phyloP scores from a whole-genome alignment of 2,797 vertebrate species.

The Anguilla obscura region DNA sequence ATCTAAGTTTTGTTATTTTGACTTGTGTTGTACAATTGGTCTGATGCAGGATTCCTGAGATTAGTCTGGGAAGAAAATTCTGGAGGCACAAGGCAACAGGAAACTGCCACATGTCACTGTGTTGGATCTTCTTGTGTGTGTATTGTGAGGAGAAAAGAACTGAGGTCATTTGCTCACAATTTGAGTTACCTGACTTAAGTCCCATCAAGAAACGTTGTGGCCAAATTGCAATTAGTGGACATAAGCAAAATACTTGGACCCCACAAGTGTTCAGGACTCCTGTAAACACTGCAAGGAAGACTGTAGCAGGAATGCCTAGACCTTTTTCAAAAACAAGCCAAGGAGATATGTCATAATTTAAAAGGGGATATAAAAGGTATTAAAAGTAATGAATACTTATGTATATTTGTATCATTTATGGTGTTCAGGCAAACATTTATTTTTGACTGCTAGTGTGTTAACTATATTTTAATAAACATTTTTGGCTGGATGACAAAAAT shows the following conservation, averaged over 20 bases:
- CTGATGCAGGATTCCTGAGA: constrained; percentile 12
- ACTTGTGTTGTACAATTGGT: neutral
- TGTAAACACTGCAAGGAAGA: neutral
- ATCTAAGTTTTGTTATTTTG: neutral
- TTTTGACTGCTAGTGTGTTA: constrained; percentile 31
- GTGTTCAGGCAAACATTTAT: constrained; percentile 1
- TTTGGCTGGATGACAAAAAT: neutral
- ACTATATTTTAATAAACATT: constrained; percentile 26
- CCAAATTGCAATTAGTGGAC: neutral
- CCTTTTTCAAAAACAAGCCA: neutral
- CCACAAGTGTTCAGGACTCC: neutral
- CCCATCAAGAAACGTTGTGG: neutral
- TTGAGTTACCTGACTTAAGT: neutral
- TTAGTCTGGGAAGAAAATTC: neutral
- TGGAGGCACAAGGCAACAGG: neutral
- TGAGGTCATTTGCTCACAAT: neutral
- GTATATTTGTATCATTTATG: neutral
- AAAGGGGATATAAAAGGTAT: neutral
- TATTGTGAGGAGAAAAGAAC: neutral
- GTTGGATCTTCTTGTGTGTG: neutral
- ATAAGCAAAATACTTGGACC: neutral
- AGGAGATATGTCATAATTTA: neutral
- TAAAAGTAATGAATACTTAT: neutral
- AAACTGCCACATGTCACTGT: neutral
- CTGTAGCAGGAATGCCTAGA: neutral